Evolutionary conservation across 2,888 invertebrate genomes (phyloP), one percentile per base, ranked within the genome.

Genomic region (Diaprepes abbreviatus): DNA sequence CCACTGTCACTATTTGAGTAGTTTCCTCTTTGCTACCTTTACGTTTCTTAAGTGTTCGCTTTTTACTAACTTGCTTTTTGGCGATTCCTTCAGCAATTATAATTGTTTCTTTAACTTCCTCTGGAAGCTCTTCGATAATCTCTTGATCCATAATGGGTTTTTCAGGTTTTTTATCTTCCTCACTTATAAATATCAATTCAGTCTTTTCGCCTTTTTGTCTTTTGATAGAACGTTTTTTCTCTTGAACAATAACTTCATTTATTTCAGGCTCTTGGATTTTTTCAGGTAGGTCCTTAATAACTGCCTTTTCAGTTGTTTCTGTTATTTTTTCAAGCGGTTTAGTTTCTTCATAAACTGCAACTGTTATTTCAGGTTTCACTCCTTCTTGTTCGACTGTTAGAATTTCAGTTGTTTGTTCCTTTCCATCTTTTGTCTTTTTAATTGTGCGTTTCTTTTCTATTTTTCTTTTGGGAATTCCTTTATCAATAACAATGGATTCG

Each of bases 141-240:
- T n/a, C n/a, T n/a, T n/a, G n/a, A n/a, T n/a, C n/a, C n/a, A n/a
- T n/a, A n/a, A n/a, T 12, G 50, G 64, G 50, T 60, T 9, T 40
- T 58, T 59, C 38, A 16, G 85, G 83, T 35, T 57, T 28, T 55
- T 72, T 55, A 16, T 72, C 76, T 67, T 73, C 70, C 62, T 75
- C 74, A 64, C 75, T 74, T 5, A 72, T 65, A 10, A 71, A 71
- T 17, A 73, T 59, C 17, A 81, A 81, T 74, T 82, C 79, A 9
- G 83, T 75, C 9, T 81, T 81, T 43, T 78, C 66, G 70, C 80
- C 81, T 31, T 81, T 74, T 1, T 82, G 79, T 74, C 85, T 86
- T 69, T 85, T 86, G 10, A 87, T 86, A 1, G 84, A 78, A 58
- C 84, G 83, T 3, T 85, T 86, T 70, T 74, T 85, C 81, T 79